Conservation (phyloP, 2,888 invertebrate species). For the Nomada fucata region DNA sequence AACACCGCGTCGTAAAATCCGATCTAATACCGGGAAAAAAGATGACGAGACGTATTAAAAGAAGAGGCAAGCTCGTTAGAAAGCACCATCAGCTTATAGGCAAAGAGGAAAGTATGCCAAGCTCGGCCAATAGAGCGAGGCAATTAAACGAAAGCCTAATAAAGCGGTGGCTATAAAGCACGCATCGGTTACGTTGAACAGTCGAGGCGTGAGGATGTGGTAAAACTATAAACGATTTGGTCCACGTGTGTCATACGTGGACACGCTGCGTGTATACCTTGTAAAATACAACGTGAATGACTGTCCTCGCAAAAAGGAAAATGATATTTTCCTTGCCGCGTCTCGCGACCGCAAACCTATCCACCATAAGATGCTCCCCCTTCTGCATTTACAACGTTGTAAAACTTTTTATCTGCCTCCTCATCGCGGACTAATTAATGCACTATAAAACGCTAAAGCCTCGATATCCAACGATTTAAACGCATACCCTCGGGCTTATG, state of each 20-base stretch:
- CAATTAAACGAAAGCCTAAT: constrained; percentile 67
- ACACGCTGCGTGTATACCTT: constrained; percentile 42
- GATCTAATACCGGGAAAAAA: not conserved
- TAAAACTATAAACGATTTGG: constrained; percentile 69
- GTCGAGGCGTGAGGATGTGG: constrained; percentile 35
- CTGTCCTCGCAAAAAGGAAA: constrained; percentile 46
- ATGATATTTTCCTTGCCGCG: constrained; percentile 38
- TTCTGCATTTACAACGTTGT: constrained; percentile 75
- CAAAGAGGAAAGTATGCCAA: constrained; percentile 21
- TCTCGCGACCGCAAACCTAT: not conserved
- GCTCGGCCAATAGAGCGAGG: constrained; percentile 19
- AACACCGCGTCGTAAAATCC: not conserved
- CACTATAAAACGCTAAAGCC: constrained; percentile 70
- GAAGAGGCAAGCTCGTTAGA: constrained; percentile 39
- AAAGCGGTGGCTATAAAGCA: constrained; percentile 66
- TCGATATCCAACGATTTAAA: constrained; percentile 53
- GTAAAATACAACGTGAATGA: constrained; percentile 54
- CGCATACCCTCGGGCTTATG: not conserved
- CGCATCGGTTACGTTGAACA: constrained; percentile 28
- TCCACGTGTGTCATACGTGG: constrained; percentile 56
- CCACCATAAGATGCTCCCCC: not conserved
- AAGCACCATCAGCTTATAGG: constrained; percentile 40
- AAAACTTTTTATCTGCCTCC: constrained; percentile 72
- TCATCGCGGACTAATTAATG: constrained; percentile 73
- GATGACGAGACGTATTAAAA: constrained; percentile 14